These are phyloP conservation scores for Bicyclus anynana DNA, from an alignment of 1,140 invertebrate species.

Conservation along the genomic window DNA sequence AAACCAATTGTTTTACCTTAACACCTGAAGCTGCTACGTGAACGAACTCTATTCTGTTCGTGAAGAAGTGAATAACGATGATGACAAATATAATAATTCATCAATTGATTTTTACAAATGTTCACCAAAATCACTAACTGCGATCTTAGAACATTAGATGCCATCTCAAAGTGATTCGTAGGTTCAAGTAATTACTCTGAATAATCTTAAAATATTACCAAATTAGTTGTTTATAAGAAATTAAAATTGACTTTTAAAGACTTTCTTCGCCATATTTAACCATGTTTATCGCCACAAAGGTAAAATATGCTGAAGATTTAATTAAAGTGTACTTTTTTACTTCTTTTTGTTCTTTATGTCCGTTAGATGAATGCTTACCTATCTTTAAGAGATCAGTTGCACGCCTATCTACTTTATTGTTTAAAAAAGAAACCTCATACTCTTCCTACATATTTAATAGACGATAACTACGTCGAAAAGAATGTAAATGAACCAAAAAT, in stretches of 20 bases:
- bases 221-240: no score
- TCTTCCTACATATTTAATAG: conserved; percentile 2
- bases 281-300: not conserved
- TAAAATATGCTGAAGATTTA: conserved; percentile 44
- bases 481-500: not conserved
- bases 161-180: no score
- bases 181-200: no score
- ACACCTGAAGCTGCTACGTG: no score
- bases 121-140: no score
- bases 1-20: no score
- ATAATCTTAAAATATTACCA: no score
- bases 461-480: not conserved
- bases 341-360: conserved; percentile 37
- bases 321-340: conserved; percentile 68
- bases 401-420: conserved; percentile 28
- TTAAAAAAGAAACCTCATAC: conserved; percentile 12
- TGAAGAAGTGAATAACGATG: no score
- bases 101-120: no score
- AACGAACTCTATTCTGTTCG: no score
- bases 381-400: conserved; percentile 36
- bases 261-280: conserved; percentile 13
- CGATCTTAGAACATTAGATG: no score
- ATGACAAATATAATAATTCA: no score
- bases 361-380: conserved; percentile 50
- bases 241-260: not conserved